Percentiles rank a stretch among this genome's conserved stretches.
phyloP scores from a whole-genome alignment of 2,113 vertebrate species.

The Helogale parvula region DNA sequence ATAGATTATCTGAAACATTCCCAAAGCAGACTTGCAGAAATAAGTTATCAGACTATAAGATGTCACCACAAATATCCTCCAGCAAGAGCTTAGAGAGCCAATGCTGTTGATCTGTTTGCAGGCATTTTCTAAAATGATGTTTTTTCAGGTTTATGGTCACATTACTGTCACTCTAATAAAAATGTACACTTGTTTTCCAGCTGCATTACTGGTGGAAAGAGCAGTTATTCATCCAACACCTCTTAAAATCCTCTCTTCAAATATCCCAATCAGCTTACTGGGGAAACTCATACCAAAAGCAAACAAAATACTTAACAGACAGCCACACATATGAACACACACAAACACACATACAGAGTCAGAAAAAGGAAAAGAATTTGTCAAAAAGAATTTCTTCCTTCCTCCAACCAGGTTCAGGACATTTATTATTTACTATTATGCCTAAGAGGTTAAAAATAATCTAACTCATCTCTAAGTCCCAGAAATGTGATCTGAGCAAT shows the following conservation, averaged over 20 bases:
- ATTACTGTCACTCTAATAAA: background rate
- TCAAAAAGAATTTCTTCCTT: background rate
- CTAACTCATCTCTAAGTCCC: background rate
- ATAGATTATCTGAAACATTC: background rate
- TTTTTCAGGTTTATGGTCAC: background rate
- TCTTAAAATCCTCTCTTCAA: slow-evolving; percentile 18
- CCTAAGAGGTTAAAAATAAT: background rate
- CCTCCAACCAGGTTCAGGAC: background rate
- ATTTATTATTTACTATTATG: background rate
- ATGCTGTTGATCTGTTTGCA: background rate
- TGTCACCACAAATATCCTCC: background rate
- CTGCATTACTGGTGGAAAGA: background rate
- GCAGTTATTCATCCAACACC: background rate
- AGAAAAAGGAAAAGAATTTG: background rate
- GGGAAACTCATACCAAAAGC: background rate
- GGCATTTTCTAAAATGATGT: slow-evolving; percentile 2
- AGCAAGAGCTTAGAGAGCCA: background rate
- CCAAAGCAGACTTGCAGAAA: slow-evolving; percentile 8
- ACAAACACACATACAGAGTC: background rate
- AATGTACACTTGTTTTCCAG: background rate
- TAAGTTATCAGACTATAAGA: background rate
- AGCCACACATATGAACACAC: background rate
- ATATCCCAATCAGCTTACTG: background rate
- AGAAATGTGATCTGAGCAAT: background rate
- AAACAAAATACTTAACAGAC: background rate